A percentile compares a stretch with the other conserved stretches of the same genome.
Evolutionary conservation across 2,888 invertebrate species (phyloP).

Genomic region (Pachycephus smyrnensis): DNA sequence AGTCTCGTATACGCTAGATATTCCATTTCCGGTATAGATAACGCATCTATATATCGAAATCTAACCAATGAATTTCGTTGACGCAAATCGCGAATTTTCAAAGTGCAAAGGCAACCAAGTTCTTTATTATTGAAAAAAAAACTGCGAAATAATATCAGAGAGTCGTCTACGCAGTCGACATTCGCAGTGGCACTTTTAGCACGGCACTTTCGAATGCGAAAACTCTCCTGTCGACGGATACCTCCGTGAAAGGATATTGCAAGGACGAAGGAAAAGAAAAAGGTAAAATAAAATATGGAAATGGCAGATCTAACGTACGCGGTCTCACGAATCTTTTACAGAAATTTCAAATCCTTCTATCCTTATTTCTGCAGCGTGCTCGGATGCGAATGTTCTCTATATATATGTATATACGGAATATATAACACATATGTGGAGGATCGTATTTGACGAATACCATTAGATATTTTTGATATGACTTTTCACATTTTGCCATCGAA

Average conservation of each 20-base stretch:
- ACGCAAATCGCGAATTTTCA: not conserved
- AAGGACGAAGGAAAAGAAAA: too few species aligned
- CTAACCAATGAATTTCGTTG: not conserved
- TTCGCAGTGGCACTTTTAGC: not conserved
- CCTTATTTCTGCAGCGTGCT: not conserved
- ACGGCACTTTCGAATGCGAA: not conserved
- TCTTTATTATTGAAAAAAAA: not conserved
- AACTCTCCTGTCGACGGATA: not conserved
- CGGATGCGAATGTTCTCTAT: not conserved
- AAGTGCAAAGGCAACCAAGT: not conserved
- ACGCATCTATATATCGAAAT: not conserved
- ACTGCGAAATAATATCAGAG: not conserved
- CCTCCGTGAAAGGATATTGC: too few species aligned
- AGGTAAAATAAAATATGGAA: not conserved
- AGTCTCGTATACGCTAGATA: not conserved
- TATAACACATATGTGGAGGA: not conserved
- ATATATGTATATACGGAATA: too few species aligned
- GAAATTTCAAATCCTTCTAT: not conserved
- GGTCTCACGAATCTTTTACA: not conserved
- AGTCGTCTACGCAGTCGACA: not conserved
- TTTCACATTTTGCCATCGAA: not conserved
- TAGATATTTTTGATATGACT: not conserved
- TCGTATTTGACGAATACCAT: not conserved
- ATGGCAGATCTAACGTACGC: not conserved
- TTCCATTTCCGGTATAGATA: not conserved